phyloP scores from a whole-genome alignment of 2,888 invertebrate species.

The Lapara coniferarum region DNA sequence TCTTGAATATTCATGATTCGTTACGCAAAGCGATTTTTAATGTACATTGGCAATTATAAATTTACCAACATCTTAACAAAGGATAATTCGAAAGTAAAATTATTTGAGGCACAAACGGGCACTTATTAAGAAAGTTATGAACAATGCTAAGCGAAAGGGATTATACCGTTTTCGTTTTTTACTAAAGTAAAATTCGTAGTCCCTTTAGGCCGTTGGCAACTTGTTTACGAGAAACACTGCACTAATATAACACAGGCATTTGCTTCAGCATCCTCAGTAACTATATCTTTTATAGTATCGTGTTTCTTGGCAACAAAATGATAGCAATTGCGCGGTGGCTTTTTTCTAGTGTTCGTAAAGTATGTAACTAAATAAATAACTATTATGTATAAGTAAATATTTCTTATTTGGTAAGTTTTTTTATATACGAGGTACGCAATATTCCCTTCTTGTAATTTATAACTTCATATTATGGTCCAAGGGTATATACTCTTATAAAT shows the following conservation, averaged over 20 bases:
- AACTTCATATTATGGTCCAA: background rate
- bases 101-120: constrained; percentile 4
- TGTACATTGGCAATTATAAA: constrained; percentile 41
- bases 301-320: no score
- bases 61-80: constrained; percentile 30
- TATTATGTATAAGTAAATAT: no score
- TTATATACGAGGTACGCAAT: background rate
- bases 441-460: background rate
- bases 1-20: constrained; percentile 44
- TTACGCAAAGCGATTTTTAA: constrained; percentile 45
- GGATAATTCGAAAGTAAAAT: constrained; percentile 30
- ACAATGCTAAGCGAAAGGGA: constrained; percentile 11
- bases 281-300: no score
- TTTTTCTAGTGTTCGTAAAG: background rate
- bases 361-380: background rate
- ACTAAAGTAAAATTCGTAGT: background rate
- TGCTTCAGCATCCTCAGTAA: no score
- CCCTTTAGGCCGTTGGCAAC: background rate
- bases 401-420: no score
- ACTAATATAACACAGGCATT: no score
- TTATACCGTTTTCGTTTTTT: constrained; percentile 4
- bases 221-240: no score
- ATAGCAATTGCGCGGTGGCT: no score
- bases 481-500: background rate
- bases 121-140: constrained; percentile 22